Base-by-base conservation (phyloP, 2,888 invertebrate species). In the Sinopyrophorus schimmeli region DNA sequence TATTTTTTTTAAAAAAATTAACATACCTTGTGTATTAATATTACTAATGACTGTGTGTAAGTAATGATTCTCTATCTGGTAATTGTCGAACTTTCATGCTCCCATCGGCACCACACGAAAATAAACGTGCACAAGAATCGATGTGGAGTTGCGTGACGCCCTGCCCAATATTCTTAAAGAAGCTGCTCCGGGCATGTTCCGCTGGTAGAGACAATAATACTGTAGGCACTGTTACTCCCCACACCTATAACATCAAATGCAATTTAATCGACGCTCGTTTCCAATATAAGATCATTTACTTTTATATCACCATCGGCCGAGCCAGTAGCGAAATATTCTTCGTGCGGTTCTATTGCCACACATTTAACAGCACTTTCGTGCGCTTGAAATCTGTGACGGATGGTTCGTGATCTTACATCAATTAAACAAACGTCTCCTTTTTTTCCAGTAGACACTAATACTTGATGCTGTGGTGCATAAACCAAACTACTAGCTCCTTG, bases 81-180 rank as follows among this genome's bases (percentile, higher is more conserved):
- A 97, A 77, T 71, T 91, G 89, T 58, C 97, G 83, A 59, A 97
- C 92, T 80, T 98, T 98, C 87, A 99, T 92, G 35, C 97, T 96
- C 63, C 97, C 97, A 78, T 99, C 99, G 34, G 96, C 95, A 42
- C 99, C 99, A 74, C 99, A 99, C 3, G 98, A 98, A 77, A 95
- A 98, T 62, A 99, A 77, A 32, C 97, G 85, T 15, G 88, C 88
- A 53, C 86, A 85, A 27, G 87, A 83, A 72, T 97, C 97, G 53
- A 98, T 86, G 69, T 91, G 87, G 59, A 99, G 80, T 75, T 99
- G 97, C 31, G 95, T 94, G 26, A 98, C 97, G 18, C 95, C 95
- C 75, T 94, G 93, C 18, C 95, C 94, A 67, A 95, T 94, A 73
- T 95, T 95, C 70, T 96, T 92, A 79, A 99, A 96, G 81, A 98